Percentiles rank a stretch among this genome's conserved stretches.
Conservation (phyloP, 2,888 invertebrate genomes). For the Rhabditophanes sp. region DNA sequence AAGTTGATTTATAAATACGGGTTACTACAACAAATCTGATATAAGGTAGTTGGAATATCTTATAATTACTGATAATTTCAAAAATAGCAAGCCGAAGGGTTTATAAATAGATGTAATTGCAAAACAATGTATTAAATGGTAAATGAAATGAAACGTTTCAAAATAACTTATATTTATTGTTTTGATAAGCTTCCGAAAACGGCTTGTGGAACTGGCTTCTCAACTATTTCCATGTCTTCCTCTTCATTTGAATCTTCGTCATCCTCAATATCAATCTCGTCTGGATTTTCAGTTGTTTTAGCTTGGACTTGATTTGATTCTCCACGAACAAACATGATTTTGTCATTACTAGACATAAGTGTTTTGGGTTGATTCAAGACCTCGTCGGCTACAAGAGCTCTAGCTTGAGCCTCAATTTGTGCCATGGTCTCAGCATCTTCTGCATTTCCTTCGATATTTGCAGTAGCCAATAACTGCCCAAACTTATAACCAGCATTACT, state of each 20-base stretch:
- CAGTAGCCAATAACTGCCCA: no score
- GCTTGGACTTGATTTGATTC: slow-evolving; percentile 32
- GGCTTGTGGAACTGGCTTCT: slow-evolving; percentile 3
- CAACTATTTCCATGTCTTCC: slow-evolving; percentile 39
- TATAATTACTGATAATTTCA: no score
- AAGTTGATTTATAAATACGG: no score
- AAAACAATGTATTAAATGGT: no score
- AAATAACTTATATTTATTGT: no score
- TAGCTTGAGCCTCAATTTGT: slow-evolving; percentile 65
- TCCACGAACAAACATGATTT: slow-evolving; percentile 56
- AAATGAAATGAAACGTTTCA: no score
- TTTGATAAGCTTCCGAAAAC: no score
- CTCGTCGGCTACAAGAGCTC: slow-evolving; percentile 22
- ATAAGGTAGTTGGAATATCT: no score
- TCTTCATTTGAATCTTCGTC: slow-evolving; percentile 39
- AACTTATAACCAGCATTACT: no score
- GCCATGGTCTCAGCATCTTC: slow-evolving; percentile 69
- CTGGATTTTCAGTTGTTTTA: slow-evolving; percentile 45
- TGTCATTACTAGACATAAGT: slow-evolving; percentile 8
- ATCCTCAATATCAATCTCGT: slow-evolving; percentile 46
- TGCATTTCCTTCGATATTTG: slow-evolving; percentile 43
- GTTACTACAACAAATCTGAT: no score
- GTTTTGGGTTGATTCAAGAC: slow-evolving; percentile 10
- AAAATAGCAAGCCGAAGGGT: no score
- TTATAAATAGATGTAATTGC: no score